Base-by-base conservation (phyloP, 2,113 vertebrate genomes). In the Tiliqua scincoides region DNA sequence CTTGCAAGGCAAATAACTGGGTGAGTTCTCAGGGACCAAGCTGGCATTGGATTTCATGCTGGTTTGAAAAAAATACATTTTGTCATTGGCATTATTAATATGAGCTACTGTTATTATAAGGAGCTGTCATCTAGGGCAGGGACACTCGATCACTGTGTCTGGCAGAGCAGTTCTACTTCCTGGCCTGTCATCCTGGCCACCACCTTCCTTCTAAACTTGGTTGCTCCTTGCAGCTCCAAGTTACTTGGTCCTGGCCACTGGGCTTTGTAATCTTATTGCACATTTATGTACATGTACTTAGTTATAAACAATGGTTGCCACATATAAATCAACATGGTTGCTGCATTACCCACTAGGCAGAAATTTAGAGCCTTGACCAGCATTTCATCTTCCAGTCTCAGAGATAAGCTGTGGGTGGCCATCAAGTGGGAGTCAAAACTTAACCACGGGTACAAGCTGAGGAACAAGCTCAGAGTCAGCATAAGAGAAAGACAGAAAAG, bases 1-100 rank as follows among this genome's bases (percentile, higher is more conserved):
- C 93, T 95, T 89, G 90, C 88, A 91, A 88, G 77, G 84, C 3
- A 79, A 92, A 92, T 88, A 70, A 84, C 87, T 93, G 70, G 74
- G 85, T 85, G 88, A 87, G 75, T 91, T 93, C 82, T 89, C 40
- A n/a, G 90, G 40, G 7, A 62, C 32, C 48, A 37, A 85, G 48
- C 80, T 91, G 85, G 86, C 91, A 83, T 94, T 68, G 88, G 89
- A 88, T 89, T 88, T 88, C 87, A 90, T 87, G 32, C 83, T 86
- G 67, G 89, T 91, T 91, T 94, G 54, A 84, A 80, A 85, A 80
- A 85, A 89, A 87, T 85, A 91, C 78, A 88, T 92, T 91, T 80
- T 91, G 88, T 73, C 80, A 92, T 21, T 91, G 70, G 88, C 70
- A 75, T 86, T 78, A 88, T 27, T 91, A 81, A 73, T 91, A 87